A percentile compares a stretch with the other conserved stretches of the same genome.
phyloP scores from a whole-genome alignment of 2,113 vertebrate species.

The Epinephelus cyanopodus region DNA sequence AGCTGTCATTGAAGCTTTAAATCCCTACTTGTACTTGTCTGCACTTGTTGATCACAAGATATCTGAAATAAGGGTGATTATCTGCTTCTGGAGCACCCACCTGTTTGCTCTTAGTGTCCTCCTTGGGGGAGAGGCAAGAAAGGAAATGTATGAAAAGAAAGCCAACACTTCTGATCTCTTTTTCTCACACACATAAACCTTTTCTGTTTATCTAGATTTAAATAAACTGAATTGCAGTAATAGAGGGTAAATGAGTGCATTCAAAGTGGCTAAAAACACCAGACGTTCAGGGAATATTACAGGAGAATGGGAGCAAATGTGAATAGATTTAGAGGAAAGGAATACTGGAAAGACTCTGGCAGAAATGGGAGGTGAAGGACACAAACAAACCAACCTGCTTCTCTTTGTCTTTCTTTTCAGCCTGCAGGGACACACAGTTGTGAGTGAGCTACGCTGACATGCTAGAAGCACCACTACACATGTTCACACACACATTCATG shows the following conservation, averaged over 20 bases:
- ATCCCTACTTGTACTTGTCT: no score
- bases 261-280: no score
- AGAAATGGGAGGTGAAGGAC: background rate
- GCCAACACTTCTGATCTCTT: background rate
- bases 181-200: background rate
- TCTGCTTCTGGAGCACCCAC: constrained; percentile 55
- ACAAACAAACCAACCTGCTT: constrained; percentile 77
- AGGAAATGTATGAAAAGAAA: constrained; percentile 22
- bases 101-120: constrained; percentile 71
- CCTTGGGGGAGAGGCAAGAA: constrained; percentile 54
- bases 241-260: background rate
- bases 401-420: constrained; percentile 79
- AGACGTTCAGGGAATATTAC: background rate
- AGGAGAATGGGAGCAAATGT: background rate
- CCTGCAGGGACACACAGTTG: constrained; percentile 69
- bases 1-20: background rate
- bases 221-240: background rate
- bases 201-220: background rate
- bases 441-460: constrained; percentile 8
- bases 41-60: background rate
- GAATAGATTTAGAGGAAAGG: background rate
- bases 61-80: background rate
- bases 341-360: background rate
- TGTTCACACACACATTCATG: background rate
- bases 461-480: background rate